Evolutionary conservation across 2,797 vertebrate species (phyloP).

Genomic region (Lutjanus campechanus): DNA sequence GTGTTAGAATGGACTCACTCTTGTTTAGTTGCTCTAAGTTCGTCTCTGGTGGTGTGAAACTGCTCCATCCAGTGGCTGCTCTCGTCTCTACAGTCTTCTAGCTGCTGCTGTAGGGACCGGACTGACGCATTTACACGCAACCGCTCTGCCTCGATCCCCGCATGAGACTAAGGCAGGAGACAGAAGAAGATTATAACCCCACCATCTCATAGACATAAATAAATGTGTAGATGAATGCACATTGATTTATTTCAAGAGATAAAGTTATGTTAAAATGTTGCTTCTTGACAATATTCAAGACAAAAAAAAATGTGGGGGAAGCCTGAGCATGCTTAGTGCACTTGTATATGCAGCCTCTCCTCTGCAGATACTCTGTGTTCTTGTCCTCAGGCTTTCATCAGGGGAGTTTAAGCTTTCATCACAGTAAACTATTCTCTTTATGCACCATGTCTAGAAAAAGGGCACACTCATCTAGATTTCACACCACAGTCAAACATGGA

Average conservation of each 20-base stretch:
- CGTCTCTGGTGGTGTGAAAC: constrained; percentile 92
- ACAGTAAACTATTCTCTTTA: neutral
- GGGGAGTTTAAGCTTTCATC: neutral
- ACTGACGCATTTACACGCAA: constrained; percentile 89
- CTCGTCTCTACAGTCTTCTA: constrained; percentile 93
- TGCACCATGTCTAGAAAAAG: too few species aligned
- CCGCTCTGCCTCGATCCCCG: constrained; percentile 90
- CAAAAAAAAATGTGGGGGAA: neutral
- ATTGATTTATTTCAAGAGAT: neutral
- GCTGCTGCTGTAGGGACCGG: constrained; percentile 90
- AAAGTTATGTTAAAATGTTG: neutral
- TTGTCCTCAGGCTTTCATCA: neutral
- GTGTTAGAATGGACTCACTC: constrained; percentile 83
- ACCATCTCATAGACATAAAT: neutral
- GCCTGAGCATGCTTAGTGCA: neutral
- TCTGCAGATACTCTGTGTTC: neutral
- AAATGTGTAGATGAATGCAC: neutral
- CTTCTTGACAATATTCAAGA: neutral
- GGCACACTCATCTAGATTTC: too few species aligned
- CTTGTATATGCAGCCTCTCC: neutral
- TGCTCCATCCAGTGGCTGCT: constrained; percentile 93
- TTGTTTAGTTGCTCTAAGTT: constrained; percentile 91
- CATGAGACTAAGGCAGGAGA: constrained; percentile 87
- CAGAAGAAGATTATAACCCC: constrained; percentile 1
- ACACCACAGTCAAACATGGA: too few species aligned